Evolutionary conservation across 2,797 vertebrate species (phyloP).

Genomic region (Myotis pilosus): DNA sequence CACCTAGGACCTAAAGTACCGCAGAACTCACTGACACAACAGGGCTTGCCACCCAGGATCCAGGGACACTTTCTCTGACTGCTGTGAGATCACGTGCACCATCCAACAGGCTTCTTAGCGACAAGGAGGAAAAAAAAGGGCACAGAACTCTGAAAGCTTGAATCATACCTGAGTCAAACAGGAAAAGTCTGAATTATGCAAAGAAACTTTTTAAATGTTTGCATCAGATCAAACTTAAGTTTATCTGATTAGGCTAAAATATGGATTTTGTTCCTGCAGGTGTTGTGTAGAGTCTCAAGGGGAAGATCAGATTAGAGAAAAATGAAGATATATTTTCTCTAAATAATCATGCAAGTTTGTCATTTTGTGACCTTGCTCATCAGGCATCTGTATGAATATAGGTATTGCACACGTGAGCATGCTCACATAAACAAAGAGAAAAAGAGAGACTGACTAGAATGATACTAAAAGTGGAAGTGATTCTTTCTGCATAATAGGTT

Average conservation of each 20-base stretch:
- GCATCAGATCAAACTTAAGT: neutral
- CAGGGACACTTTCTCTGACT: neutral
- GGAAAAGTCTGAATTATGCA: neutral
- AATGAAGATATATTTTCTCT: neutral
- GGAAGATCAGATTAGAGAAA: neutral
- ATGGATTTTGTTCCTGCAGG: neutral
- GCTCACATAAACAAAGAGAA: neutral
- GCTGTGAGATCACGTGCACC: accelerated
- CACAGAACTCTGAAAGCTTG: neutral
- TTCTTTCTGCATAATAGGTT: neutral
- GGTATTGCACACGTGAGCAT: no score
- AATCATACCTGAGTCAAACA: neutral
- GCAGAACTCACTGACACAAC: neutral
- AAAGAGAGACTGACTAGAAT: neutral
- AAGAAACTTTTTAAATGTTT: neutral
- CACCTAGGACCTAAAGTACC: neutral
- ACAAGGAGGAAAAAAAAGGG: neutral
- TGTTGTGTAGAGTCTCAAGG: neutral
- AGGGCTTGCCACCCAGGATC: neutral
- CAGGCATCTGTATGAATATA: neutral
- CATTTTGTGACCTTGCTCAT: neutral
- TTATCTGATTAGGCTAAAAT: constrained; percentile 5
- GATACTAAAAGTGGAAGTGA: neutral
- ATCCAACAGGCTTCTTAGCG: neutral
- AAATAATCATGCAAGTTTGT: neutral